These are phyloP conservation scores for Drosophila paulistorum DNA, from an alignment of 1,140 invertebrate genomes.

Conservation along the genomic window DNA sequence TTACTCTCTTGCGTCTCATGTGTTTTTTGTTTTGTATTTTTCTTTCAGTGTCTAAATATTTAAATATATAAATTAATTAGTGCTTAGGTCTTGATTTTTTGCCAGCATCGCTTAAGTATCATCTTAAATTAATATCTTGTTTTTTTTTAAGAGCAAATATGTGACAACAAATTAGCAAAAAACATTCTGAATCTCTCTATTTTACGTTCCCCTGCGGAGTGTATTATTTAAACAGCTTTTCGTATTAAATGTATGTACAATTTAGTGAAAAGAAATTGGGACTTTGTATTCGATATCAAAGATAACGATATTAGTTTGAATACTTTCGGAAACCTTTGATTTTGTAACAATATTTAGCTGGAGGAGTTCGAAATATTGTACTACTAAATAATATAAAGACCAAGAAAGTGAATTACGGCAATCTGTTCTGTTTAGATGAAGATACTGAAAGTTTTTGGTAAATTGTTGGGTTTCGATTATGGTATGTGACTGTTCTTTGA, in stretches of 20 bases:
- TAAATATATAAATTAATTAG: constrained; percentile 76
- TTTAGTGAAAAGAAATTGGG: too few species aligned
- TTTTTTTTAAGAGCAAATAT: constrained; percentile 34
- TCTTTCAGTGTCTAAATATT: constrained; percentile 49
- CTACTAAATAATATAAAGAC: too few species aligned
- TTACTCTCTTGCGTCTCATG: constrained; percentile 29
- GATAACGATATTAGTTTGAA: too few species aligned
- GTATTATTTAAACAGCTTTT: neutral
- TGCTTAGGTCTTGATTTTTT: constrained; percentile 59
- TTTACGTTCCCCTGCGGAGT: constrained; percentile 33
- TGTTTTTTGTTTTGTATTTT: constrained; percentile 5
- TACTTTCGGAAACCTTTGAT: too few species aligned
- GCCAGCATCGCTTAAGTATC: constrained; percentile 74
- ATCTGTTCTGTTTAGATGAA: too few species aligned
- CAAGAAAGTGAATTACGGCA: too few species aligned
- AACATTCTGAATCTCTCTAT: constrained; percentile 21
- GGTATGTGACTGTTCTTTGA: neutral
- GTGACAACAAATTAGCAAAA: constrained; percentile 53
- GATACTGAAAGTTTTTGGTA: too few species aligned
- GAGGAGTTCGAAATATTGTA: too few species aligned
- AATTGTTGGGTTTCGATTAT: too few species aligned
- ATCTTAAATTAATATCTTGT: constrained; percentile 21
- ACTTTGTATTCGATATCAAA: too few species aligned
- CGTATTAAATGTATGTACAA: constrained; percentile 3
- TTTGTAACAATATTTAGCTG: too few species aligned